phyloP scores from a whole-genome alignment of 2,888 invertebrate species.

The Sinohyriopsis cumingii region DNA sequence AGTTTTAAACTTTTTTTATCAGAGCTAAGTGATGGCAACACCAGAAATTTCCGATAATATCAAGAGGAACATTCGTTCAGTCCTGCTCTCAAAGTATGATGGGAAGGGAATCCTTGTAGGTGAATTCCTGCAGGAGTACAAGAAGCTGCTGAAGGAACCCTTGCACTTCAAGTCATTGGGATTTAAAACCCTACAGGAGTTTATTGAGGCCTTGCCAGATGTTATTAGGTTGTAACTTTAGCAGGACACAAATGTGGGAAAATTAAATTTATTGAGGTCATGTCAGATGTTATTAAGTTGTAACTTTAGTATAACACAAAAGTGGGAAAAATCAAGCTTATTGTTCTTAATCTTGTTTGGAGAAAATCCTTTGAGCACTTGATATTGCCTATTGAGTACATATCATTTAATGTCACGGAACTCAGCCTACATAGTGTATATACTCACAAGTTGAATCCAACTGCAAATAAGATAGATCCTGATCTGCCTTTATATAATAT shows the following conservation, averaged over 20 bases:
- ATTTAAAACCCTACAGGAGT: conserved; percentile 35
- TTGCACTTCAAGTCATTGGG: conserved; percentile 40
- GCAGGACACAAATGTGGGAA: too few species aligned
- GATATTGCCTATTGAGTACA: too few species aligned
- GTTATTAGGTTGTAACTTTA: conserved; percentile 42
- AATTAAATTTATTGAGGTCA: conserved; percentile 49
- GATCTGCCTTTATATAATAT: too few species aligned
- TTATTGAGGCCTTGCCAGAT: conserved; percentile 52
- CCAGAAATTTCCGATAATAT: conserved; percentile 29
- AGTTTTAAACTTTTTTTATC: conserved; percentile 1
- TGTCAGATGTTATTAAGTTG: conserved; percentile 55
- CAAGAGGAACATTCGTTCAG: conserved; percentile 50
- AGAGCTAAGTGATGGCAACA: not conserved
- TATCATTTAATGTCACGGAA: too few species aligned
- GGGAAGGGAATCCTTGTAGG: conserved; percentile 45
- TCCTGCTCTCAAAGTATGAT: conserved; percentile 53
- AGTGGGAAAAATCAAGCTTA: too few species aligned
- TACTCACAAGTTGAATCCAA: too few species aligned
- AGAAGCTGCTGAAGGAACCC: conserved; percentile 30
- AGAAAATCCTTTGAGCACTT: too few species aligned
- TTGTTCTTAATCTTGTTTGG: too few species aligned
- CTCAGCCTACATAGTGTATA: too few species aligned
- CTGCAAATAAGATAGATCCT: too few species aligned
- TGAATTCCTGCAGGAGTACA: conserved; percentile 49
- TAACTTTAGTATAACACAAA: too few species aligned